Evolutionary conservation across 2,113 vertebrate genomes (phyloP), one percentile per base, ranked within the genome.

Genomic region (Sakesphorus luctuosus): DNA sequence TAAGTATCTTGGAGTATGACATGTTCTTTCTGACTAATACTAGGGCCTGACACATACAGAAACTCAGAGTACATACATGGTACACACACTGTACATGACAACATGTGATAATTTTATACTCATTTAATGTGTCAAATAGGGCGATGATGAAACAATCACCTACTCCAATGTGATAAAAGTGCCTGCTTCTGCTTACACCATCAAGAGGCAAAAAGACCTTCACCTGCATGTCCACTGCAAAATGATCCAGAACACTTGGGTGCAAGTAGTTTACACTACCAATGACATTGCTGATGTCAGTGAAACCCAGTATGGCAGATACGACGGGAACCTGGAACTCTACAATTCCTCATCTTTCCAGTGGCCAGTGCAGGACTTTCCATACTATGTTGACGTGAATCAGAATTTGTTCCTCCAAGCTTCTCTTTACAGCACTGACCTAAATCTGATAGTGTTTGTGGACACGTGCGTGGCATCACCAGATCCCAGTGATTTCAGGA

Each of bases 381-480:
- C 98, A 2, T 98, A 98, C 83, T 94, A 91, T 0, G 97, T 98
- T 55, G 62, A 87, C 40, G 47, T 97, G 88, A 77, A 96, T 66
- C 98, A 98, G 94, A 25, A 82, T 13, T 84, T 98, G 61, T 98
- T 83, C 65, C 76, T 98, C n/a, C 94, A 98, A 95, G 97, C 97
- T 25, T 67, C 96, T 40, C 90, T 98, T 87, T 52, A 85, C 68
- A 97, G 65, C 58, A 81, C 97, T 8, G 97, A 97, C 13, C 4
- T 47, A 35, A 63, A 96, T 4, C 84, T 98, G 63, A 18, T 53
- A 4, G 23, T 98, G 31, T 98, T 98, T 83, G 94, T 98, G 96
- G 98, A 98, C 49, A 98, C 97, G 1, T 98, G 98, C 0, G 83
- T 96, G 82, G 96, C 98, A 10, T 98, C 98, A 0, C 98, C 98